Base-by-base conservation (phyloP, 2,888 invertebrate genomes). In the Seira musarum region DNA sequence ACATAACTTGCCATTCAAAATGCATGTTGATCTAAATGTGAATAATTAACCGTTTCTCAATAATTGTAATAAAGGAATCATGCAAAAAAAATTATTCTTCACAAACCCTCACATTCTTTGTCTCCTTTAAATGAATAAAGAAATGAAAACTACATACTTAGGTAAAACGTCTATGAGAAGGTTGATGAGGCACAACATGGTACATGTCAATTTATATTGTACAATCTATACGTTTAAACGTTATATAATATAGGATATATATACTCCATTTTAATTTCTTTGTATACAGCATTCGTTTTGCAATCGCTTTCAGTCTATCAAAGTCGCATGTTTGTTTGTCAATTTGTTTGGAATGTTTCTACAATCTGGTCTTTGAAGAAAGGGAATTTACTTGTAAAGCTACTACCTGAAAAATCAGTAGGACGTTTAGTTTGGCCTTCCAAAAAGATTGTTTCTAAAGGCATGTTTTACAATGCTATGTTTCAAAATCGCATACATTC, bases 221-320 rank as follows among this genome's bases (percentile, higher is more conserved):
- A 63, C 10, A 22, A 63, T 30, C 19, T 40, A 40, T n/a, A 40
- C 13, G 53, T 19, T 17, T 67, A 60, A 24, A 71, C 61, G 21
- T 19, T 17, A 40, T 21, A 17, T 25, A 40, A 8, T 10, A n/a
- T 57, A 24, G 30, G n/a, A 69, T 68, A 35, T 64, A 49, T 63
- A 63, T 25, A 46, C 46, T 40, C 46, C 46, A 30, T 72, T 57
- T 6, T 10, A 69, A 35, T 71, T 22, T 21, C 24, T 15, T 66
- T 65, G 60, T 66, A 71, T 67, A 71, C 67, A 66, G 40, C 72
- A 68, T 53, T 21, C 30, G 30, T 65, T 67, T 71, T 21, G 35
- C 46, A 68, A 63, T 72, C 72, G 64, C 71, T 60, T 72, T 79
- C 79, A 79, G 79, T 79, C 79, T 79, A 70, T 78, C 57, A 79